Conservation (phyloP, 2,797 vertebrate species). For the Ataeniobius toweri region DNA sequence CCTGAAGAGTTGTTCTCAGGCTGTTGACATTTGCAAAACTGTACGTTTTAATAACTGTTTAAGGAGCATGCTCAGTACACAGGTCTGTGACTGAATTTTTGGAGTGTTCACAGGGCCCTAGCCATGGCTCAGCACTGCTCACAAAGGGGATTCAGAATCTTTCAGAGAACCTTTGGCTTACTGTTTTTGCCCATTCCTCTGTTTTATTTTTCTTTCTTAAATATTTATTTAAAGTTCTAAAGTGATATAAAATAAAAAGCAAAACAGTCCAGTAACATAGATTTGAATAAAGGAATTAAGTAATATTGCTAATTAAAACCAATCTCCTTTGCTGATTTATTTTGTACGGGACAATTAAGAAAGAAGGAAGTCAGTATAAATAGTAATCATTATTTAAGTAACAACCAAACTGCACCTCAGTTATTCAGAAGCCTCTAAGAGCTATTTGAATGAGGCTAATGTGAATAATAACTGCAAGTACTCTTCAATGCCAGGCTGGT, state of each 20-base stretch:
- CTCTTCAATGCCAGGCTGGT: slow-evolving; percentile 52
- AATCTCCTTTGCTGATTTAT: slow-evolving; percentile 39
- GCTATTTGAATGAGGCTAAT: slow-evolving; percentile 69
- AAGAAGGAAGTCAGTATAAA: slow-evolving; percentile 39
- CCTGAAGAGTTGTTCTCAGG: slow-evolving; percentile 76
- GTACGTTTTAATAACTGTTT: slow-evolving; percentile 83
- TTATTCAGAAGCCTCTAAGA: slow-evolving; percentile 55
- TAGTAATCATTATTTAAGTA: slow-evolving; percentile 57
- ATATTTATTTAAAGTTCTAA: slow-evolving; percentile 33
- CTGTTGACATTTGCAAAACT: slow-evolving; percentile 82
- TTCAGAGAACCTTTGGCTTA: slow-evolving; percentile 65
- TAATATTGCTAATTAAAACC: slow-evolving; percentile 52
- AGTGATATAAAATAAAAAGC: slow-evolving; percentile 23
- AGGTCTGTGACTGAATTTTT: slow-evolving; percentile 80
- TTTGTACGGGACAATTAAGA: slow-evolving; percentile 54
- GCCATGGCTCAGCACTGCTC: slow-evolving; percentile 51
- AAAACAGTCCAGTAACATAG: slow-evolving; percentile 6
- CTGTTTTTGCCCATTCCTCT: slow-evolving; percentile 50
- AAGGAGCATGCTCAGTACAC: slow-evolving; percentile 78
- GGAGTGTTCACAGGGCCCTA: slow-evolving; percentile 77
- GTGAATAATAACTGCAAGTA: slow-evolving; percentile 75
- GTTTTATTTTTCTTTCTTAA: background rate
- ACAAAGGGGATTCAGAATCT: slow-evolving; percentile 64
- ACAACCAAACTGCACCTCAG: slow-evolving; percentile 59
- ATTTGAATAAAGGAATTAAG: slow-evolving; percentile 37